Evolutionary conservation across 2,797 vertebrate genomes (phyloP), one percentile per base, ranked within the genome.

Genomic region (Tarsius wallacei): DNA sequence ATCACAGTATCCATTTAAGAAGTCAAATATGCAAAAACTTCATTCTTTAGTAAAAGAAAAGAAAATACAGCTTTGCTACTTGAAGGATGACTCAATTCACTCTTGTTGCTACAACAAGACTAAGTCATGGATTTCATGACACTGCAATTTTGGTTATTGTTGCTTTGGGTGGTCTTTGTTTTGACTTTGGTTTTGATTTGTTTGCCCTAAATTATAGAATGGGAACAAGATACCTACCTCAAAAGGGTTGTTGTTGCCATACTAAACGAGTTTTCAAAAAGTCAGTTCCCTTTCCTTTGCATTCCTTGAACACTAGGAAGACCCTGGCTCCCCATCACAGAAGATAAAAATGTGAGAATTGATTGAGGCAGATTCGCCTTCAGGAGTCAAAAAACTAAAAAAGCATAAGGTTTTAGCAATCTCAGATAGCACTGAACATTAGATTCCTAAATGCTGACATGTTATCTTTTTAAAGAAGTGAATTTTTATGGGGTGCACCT

Each of bases 371-470:
- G n/a, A 47, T 31, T 19, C 59, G 57, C 71, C 74, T 89, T 83
- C 13, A 66, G 22, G 31, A 61, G 24, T 82, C 42, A 63, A 90
- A 96, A 53, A 16, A 22, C n/a, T 71, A 55, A 26, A 36, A 76
- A 84, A 80, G n/a, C n/a, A 24, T 73, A 73, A 33, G 17, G 16
- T 51, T 90, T 95, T 57, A 63, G 12, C 57, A 74, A 28, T 80
- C 36, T 77, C 55, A 55, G 42, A 90, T 13, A 61, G 42, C 36
- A 53, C 1, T 87, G 77, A 83, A 89, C 53, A 28, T 74, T 89
- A 80, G 78, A 92, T 95, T 94, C n/a, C 55, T 74, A 88, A 95
- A 87, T 84, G 33, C 74, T 83, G 83, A 61, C 63, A 80, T 74
- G 73, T 78, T 93, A 77, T 49, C 83, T 87, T 68, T 83, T 76